Evolutionary conservation across 1,140 invertebrate species (phyloP), one percentile per base, ranked within the genome.

Genomic region (Uloborus diversus): DNA sequence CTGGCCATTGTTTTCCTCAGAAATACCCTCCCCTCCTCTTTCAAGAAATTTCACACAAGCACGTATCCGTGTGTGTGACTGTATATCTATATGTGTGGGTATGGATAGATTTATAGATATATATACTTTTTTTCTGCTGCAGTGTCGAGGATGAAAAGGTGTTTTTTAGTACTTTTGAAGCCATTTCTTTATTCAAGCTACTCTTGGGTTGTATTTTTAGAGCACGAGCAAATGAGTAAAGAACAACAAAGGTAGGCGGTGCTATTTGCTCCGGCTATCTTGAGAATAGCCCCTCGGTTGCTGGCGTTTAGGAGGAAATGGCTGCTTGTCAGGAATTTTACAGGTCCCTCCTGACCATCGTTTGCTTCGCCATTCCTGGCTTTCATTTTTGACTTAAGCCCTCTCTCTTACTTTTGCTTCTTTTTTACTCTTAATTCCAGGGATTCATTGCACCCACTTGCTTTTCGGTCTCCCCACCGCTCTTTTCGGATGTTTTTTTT

Each of bases 301-400:
- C 76, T 17, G 62, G 76, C 69, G 65, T 79, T 79, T 79, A 79
- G 76, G 65, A 79, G 76, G 59, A 79, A 79, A 79, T 69, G 76
- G 76, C 42, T 69, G 49, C 76, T 49, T 69, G 51, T 68, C 76
- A 51, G 53, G 65, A 78, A 35, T 65, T 78, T 66, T 78, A 78
- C 73, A 66, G 51, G 73, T 78, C 73, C 73, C 73, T 33, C 20
- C 30, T 23, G 73, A 65, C 73, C 14, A n/a, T n/a, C 25, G 33
- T 70, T 32, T 62, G 17, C 13, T 14, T 25, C 17, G 13, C 59
- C 59, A 9, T n/a, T 57, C 23, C n/a, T 13, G 17, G 20, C n/a
- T 32, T 62, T 62, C 33, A 62, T 32, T 62, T 62, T 33, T 62
- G 59, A 70, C 49, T n/a, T n/a, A n/a, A n/a, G n/a, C 51, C 27